Evolutionary conservation across 2,888 invertebrate species (phyloP).

Genomic region (Aproaerema taeniolella): DNA sequence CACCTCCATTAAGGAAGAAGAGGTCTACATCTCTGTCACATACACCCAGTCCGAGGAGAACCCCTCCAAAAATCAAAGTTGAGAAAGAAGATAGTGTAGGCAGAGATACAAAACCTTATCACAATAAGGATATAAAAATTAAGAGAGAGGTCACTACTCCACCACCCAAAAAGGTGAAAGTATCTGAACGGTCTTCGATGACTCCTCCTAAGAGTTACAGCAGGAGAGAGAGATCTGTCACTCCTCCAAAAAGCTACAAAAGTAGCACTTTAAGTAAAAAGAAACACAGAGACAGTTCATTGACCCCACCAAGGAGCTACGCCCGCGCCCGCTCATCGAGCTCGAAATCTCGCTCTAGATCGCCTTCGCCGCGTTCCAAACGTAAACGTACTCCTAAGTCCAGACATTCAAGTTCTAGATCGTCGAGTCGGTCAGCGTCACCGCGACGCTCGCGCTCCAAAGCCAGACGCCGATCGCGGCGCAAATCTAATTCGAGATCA

Average conservation of each 20-base stretch:
- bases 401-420: conserved; percentile 27
- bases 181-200: conserved; percentile 36
- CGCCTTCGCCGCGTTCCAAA: conserved; percentile 33
- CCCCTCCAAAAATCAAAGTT: conserved; percentile 31
- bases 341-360: conserved; percentile 45
- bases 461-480: conserved; percentile 33
- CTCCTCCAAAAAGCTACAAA: conserved; percentile 42
- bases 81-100: conserved; percentile 26
- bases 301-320: conserved; percentile 64
- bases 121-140: conserved; percentile 34
- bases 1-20: conserved; percentile 38
- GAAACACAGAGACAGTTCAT: conserved; percentile 45
- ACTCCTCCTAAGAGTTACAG: conserved; percentile 45
- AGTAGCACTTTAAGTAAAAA: conserved; percentile 27
- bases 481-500: conserved; percentile 36
- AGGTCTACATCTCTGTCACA: conserved; percentile 33
- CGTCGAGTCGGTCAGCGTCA: conserved; percentile 36
- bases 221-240: conserved; percentile 31
- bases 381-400: conserved; percentile 31
- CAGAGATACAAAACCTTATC: conserved; percentile 31
- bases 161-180: conserved; percentile 38
- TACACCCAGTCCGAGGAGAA: conserved; percentile 30
- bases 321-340: conserved; percentile 46
- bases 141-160: conserved; percentile 37
- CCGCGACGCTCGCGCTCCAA: conserved; percentile 35